Evolutionary conservation across 2,797 vertebrate species (phyloP).

Genomic region (Taeniopygia guttata): DNA sequence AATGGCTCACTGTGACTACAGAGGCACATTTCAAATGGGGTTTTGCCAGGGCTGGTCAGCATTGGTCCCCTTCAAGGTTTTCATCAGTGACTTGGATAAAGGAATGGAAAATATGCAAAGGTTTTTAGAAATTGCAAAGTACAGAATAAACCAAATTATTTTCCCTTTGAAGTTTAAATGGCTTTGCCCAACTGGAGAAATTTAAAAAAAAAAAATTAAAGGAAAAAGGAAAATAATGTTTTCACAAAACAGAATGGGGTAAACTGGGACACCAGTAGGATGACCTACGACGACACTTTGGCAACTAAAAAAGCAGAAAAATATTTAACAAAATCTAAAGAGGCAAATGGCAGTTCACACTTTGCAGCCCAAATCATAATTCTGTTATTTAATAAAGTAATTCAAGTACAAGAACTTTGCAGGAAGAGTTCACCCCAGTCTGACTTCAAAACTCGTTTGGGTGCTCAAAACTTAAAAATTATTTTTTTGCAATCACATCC

Average conservation of each 20-base stretch:
- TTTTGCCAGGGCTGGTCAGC: background rate
- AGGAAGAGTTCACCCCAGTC: background rate
- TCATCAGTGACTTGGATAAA: background rate
- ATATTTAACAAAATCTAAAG: background rate
- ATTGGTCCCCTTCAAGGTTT: background rate
- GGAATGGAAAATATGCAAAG: background rate
- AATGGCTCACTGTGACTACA: background rate
- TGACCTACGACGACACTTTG: background rate
- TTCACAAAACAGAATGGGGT: background rate
- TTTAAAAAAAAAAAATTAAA: background rate
- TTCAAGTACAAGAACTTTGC: background rate
- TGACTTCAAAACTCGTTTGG: background rate
- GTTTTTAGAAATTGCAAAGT: background rate
- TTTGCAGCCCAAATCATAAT: background rate
- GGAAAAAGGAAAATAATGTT: accelerated
- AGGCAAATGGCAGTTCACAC: background rate
- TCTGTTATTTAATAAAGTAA: background rate
- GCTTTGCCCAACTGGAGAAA: background rate
- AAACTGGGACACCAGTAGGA: background rate
- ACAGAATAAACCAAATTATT: background rate
- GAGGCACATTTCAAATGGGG: background rate
- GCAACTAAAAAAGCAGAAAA: background rate
- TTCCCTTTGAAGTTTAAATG: background rate
- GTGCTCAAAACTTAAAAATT: background rate
- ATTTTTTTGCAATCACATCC: background rate